Evolutionary conservation across 2,888 invertebrate species (phyloP).

Genomic region (Harpalus rufipes): DNA sequence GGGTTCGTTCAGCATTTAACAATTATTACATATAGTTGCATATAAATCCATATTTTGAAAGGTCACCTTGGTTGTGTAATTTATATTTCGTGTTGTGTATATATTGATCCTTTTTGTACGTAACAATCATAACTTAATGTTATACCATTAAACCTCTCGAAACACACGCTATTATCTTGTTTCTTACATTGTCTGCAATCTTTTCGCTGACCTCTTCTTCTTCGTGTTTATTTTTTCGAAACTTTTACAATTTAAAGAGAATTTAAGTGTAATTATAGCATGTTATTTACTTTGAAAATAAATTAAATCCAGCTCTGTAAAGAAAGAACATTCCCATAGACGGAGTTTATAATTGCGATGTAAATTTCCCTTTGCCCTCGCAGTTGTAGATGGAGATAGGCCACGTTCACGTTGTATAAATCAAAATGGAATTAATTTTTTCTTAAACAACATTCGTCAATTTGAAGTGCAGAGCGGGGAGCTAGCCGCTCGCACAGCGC

Average conservation of each 20-base stretch:
- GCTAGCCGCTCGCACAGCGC: background rate
- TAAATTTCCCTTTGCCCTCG: background rate
- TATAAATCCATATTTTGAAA: background rate
- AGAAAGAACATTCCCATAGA: background rate
- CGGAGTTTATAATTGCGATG: background rate
- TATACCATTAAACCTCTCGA: background rate
- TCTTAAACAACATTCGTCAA: background rate
- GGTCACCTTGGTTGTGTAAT: background rate
- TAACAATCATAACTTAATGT: conserved; percentile 4
- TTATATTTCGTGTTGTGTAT: background rate
- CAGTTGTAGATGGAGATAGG: background rate
- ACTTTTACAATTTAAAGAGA: conserved; percentile 41
- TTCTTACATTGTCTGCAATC: background rate
- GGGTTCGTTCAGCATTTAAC: no score
- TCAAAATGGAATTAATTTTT: background rate
- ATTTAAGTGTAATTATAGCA: conserved; percentile 32
- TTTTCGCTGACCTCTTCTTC: background rate
- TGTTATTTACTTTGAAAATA: conserved; percentile 3
- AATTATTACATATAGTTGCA: background rate
- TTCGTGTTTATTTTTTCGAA: conserved; percentile 25
- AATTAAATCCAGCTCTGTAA: conserved; percentile 2
- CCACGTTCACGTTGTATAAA: conserved; percentile 1
- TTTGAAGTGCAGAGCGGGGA: background rate
- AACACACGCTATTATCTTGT: conserved; percentile 2
- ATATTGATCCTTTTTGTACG: background rate